Evolutionary conservation across 2,113 vertebrate species (phyloP).

Genomic region (Thalassarche chlororhynchos): DNA sequence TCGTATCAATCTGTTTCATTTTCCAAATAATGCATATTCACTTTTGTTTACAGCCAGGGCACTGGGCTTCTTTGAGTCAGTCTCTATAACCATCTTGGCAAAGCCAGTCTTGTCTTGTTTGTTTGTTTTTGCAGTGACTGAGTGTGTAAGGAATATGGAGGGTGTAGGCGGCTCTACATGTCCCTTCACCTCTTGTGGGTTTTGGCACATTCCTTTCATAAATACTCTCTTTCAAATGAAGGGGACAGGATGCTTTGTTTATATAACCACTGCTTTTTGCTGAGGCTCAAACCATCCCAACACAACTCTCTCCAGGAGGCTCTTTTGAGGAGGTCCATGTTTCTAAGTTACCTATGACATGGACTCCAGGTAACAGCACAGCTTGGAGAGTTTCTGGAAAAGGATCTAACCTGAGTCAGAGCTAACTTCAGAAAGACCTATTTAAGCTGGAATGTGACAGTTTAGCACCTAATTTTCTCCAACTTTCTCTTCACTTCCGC

Average conservation of each 20-base stretch:
- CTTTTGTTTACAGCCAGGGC: not conserved
- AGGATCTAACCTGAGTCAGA: not conserved
- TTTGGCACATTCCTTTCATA: not conserved
- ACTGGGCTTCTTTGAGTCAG: not conserved
- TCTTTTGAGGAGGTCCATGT: not conserved
- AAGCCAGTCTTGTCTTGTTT: slow-evolving; percentile 10
- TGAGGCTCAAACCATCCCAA: not conserved
- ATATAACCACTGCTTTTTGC: not conserved
- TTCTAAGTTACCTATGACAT: not conserved
- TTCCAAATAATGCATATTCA: not conserved
- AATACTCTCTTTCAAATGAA: not conserved
- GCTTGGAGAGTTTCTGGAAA: not conserved
- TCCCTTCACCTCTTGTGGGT: slow-evolving; percentile 49
- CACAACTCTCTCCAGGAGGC: not conserved
- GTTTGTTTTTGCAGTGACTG: slow-evolving; percentile 49
- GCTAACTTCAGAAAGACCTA: not conserved
- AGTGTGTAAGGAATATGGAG: slow-evolving; percentile 4
- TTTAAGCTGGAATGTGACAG: not conserved
- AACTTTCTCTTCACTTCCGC: not conserved
- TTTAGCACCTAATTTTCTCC: not conserved
- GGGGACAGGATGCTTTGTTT: not conserved
- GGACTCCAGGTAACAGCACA: not conserved
- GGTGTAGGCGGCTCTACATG: slow-evolving; percentile 10
- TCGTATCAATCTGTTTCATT: not conserved
- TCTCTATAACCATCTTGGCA: not conserved